phyloP scores from a whole-genome alignment of 2,888 invertebrate genomes.

The Lysandra bellargus region DNA sequence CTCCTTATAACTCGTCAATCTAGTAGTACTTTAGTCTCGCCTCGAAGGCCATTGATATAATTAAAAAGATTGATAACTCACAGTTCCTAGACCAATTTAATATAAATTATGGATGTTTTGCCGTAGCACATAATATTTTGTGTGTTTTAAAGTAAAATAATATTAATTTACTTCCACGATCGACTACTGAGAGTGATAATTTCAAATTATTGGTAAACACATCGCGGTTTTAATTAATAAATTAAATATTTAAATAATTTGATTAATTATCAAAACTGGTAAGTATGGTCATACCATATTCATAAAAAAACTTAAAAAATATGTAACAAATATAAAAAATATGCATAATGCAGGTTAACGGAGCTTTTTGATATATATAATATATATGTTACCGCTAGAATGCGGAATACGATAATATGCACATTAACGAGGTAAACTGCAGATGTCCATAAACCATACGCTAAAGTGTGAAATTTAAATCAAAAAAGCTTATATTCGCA shows the following conservation, averaged over 20 bases:
- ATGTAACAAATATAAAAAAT: too few species aligned
- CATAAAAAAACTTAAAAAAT: background rate
- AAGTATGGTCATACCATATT: background rate
- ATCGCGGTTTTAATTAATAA: background rate
- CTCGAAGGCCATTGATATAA: slow-evolving; percentile 41
- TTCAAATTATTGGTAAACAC: background rate
- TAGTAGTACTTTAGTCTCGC: slow-evolving; percentile 38
- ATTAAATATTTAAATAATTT: background rate
- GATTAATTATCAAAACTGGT: background rate
- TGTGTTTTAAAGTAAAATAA: slow-evolving; percentile 26
- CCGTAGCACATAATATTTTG: background rate
- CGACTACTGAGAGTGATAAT: background rate
- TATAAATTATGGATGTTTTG: slow-evolving; percentile 30
- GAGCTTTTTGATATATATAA: too few species aligned
- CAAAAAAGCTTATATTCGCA: too few species aligned
- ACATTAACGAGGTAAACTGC: too few species aligned
- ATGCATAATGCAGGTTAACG: too few species aligned
- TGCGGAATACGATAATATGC: too few species aligned
- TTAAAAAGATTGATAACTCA: slow-evolving; percentile 42
- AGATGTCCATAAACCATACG: too few species aligned
- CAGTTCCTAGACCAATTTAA: slow-evolving; percentile 39
- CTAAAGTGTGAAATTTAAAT: too few species aligned
- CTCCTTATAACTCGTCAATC: slow-evolving; percentile 40
- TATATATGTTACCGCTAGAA: too few species aligned
- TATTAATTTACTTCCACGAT: slow-evolving; percentile 23